A percentile compares a stretch with the other conserved stretches of the same genome.
phyloP scores from a whole-genome alignment of 1,140 invertebrate species.

The Potamilus streckersoni region DNA sequence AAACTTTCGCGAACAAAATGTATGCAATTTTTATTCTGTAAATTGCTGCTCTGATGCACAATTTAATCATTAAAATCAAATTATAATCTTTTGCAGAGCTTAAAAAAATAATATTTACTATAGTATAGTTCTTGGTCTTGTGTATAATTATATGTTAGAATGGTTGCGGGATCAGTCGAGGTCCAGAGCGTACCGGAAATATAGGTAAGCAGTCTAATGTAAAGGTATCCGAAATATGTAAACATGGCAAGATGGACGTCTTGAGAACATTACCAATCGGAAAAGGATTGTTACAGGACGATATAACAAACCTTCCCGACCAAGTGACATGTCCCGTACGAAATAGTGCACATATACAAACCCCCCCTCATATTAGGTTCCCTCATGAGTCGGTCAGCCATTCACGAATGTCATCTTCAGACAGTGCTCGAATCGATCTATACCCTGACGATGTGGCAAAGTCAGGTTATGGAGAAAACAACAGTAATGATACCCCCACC shows the following conservation, averaged over 20 bases:
- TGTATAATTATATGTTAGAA: no score
- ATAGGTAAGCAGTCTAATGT: no score
- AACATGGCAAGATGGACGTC: constrained; percentile 36
- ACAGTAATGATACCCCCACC: not conserved
- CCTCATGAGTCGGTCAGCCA: not conserved
- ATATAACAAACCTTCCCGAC: constrained; percentile 4
- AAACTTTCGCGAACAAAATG: no score
- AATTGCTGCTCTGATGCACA: no score
- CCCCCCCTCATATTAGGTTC: not conserved
- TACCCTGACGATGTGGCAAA: not conserved
- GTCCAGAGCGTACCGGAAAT: no score
- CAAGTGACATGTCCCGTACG: constrained; percentile 8
- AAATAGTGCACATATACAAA: constrained; percentile 9
- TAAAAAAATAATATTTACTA: no score
- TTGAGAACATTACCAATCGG: not conserved
- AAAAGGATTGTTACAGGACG: not conserved
- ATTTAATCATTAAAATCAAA: no score
- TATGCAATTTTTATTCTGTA: no score
- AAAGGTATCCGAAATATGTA: constrained; percentile 23
- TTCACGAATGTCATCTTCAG: not conserved
- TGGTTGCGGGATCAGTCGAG: no score
- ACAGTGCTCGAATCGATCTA: not conserved
- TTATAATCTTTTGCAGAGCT: no score
- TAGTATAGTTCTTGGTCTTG: no score
- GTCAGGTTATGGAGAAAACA: not conserved